A percentile compares a stretch with the other conserved stretches of the same genome.
These are phyloP conservation scores for Melanotaenia trifasciata DNA, from an alignment of 2,797 vertebrate species.

Conservation along the genomic window DNA sequence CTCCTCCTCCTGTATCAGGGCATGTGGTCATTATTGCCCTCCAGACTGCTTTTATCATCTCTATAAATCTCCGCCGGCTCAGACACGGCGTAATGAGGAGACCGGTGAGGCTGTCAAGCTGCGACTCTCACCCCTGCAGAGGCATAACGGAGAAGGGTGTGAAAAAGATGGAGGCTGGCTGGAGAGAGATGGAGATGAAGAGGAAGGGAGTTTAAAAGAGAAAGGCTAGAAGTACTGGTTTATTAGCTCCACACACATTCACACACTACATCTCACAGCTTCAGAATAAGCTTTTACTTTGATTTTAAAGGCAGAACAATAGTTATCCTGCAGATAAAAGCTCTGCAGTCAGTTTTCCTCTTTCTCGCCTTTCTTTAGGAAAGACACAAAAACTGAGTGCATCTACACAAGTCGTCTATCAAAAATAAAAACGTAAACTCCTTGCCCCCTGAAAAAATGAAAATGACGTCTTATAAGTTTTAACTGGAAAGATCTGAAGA, in stretches of 20 bases:
- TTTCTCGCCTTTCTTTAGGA: no score
- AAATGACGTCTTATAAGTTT: no score
- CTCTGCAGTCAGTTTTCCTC: no score
- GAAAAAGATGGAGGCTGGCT: constrained; percentile 32
- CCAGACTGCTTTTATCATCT: constrained; percentile 79
- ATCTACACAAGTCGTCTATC: no score
- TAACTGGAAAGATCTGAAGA: no score
- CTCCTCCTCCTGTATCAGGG: constrained; percentile 48
- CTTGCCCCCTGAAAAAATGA: no score
- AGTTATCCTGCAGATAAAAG: constrained; percentile 6
- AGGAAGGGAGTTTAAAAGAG: constrained; percentile 29
- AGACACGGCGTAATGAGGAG: constrained; percentile 72
- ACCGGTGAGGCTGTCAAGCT: constrained; percentile 67
- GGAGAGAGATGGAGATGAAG: constrained; percentile 3
- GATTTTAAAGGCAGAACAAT: background rate
- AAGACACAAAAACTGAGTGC: no score
- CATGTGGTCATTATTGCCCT: constrained; percentile 75
- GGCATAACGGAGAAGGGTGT: constrained; percentile 15
- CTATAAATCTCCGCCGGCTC: constrained; percentile 78
- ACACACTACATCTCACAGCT: background rate
- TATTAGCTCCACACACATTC: background rate
- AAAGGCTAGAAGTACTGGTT: constrained; percentile 18
- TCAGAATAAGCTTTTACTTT: constrained; percentile 1
- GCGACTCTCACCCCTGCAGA: constrained; percentile 55
- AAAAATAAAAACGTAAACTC: no score